phyloP scores from a whole-genome alignment of 2,888 invertebrate genomes.

The Hofmannophila pseudospretella region DNA sequence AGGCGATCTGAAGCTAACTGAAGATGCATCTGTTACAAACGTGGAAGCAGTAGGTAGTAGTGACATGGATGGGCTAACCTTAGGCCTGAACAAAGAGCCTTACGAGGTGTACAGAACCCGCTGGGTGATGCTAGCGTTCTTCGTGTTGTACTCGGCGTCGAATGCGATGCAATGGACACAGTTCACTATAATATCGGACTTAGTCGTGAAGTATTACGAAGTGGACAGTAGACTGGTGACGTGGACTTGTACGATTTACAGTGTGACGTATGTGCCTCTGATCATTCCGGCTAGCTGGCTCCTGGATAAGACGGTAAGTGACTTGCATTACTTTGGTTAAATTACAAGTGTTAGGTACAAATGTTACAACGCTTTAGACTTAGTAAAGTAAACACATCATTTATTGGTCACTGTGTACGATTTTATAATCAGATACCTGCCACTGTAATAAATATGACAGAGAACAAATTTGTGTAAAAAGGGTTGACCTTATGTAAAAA shows the following conservation, averaged over 20 bases:
- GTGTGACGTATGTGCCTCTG: conserved; percentile 97
- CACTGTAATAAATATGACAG: too few relatives aligned
- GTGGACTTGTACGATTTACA: conserved; percentile 98
- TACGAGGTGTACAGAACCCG: conserved; percentile 82
- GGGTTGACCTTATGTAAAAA: too few relatives aligned
- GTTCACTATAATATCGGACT: conserved; percentile 92
- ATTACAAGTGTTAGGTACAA: too few relatives aligned
- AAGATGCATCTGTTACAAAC: neutral
- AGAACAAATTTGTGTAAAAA: too few relatives aligned
- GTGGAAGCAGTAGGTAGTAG: neutral
- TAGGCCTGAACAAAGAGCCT: neutral
- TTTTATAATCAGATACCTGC: too few relatives aligned
- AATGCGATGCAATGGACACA: conserved; percentile 98
- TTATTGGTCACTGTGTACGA: too few relatives aligned
- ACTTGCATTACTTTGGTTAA: too few relatives aligned
- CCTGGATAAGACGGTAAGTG: conserved; percentile 92
- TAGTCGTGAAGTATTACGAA: conserved; percentile 85
- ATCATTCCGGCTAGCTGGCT: conserved; percentile 98
- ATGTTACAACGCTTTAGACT: too few relatives aligned
- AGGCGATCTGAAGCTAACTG: neutral
- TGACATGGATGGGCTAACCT: neutral
- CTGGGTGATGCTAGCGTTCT: conserved; percentile 90
- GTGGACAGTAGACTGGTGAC: conserved; percentile 86
- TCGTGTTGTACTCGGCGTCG: conserved; percentile 91
- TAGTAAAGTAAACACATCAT: too few relatives aligned